These are phyloP conservation scores for Pseudochromis fuscus DNA, from an alignment of 2,797 vertebrate species.

Conservation along the genomic window DNA sequence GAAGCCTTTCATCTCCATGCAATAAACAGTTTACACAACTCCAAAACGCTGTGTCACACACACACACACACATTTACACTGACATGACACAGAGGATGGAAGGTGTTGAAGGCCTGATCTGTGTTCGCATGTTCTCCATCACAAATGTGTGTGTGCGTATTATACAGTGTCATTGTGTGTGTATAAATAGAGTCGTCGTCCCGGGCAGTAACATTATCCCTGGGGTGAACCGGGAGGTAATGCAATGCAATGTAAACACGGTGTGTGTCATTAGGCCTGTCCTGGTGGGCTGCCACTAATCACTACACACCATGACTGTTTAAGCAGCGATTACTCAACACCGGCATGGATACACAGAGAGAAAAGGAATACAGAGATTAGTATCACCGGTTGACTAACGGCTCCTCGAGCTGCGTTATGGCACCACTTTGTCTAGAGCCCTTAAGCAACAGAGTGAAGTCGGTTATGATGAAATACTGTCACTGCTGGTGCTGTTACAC, in stretches of 20 bases:
- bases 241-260: slow-evolving; percentile 69
- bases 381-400: slow-evolving; percentile 31
- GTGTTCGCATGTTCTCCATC: slow-evolving; percentile 20
- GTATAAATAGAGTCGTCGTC: slow-evolving; percentile 28
- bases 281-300: slow-evolving; percentile 70
- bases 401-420: slow-evolving; percentile 19
- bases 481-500: background rate
- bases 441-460: slow-evolving; percentile 1
- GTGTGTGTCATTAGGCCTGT: slow-evolving; percentile 50
- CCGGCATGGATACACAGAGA: slow-evolving; percentile 29
- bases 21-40: slow-evolving; percentile 70
- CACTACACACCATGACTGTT: slow-evolving; percentile 51
- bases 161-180: slow-evolving; percentile 21
- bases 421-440: slow-evolving; percentile 34
- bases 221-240: slow-evolving; percentile 51
- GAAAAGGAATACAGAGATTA: slow-evolving; percentile 50
- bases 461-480: slow-evolving; percentile 8
- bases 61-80: slow-evolving; percentile 28
- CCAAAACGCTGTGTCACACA: slow-evolving; percentile 34
- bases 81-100: slow-evolving; percentile 35
- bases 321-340: slow-evolving; percentile 52
- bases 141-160: slow-evolving; percentile 10
- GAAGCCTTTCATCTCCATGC: slow-evolving; percentile 69
- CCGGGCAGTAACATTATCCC: slow-evolving; percentile 38
- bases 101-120: slow-evolving; percentile 40